Evolutionary conservation across 2,888 invertebrate species (phyloP).

Genomic region (Cerastoderma edule): DNA sequence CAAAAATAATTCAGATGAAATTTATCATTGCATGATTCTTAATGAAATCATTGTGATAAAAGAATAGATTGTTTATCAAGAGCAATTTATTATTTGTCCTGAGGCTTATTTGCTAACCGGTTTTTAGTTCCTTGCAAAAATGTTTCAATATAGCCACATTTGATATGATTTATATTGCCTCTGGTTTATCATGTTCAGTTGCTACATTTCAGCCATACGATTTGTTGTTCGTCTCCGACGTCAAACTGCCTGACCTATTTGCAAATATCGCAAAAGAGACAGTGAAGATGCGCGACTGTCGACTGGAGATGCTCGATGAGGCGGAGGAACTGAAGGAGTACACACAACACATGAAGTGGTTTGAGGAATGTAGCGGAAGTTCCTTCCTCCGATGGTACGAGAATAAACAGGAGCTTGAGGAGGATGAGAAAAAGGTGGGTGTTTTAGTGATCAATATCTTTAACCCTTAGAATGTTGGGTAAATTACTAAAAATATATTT

Average conservation of each 20-base stretch:
- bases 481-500: too few relatives aligned
- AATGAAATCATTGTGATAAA: too few relatives aligned
- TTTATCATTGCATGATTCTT: background rate
- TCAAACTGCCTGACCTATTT: constrained; percentile 78
- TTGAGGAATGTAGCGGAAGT: constrained; percentile 75
- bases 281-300: constrained; percentile 80
- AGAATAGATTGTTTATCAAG: too few relatives aligned
- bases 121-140: background rate
- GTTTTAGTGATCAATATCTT: too few relatives aligned
- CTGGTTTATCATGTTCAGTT: too few relatives aligned
- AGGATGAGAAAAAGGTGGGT: constrained; percentile 78
- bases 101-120: background rate
- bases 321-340: constrained; percentile 78
- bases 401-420: constrained; percentile 67
- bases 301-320: constrained; percentile 72
- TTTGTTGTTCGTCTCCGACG: constrained; percentile 77
- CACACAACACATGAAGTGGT: constrained; percentile 78
- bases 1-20: too few relatives aligned
- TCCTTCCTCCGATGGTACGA: constrained; percentile 76
- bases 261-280: constrained; percentile 81
- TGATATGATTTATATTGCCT: background rate
- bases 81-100: too few relatives aligned
- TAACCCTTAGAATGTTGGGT: too few relatives aligned
- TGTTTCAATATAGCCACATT: background rate
- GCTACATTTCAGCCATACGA: constrained; percentile 79